Percentiles rank a stretch among this genome's conserved stretches.
These are phyloP conservation scores for Varecia variegata DNA, from an alignment of 2,797 vertebrate genomes.

Conservation along the genomic window DNA sequence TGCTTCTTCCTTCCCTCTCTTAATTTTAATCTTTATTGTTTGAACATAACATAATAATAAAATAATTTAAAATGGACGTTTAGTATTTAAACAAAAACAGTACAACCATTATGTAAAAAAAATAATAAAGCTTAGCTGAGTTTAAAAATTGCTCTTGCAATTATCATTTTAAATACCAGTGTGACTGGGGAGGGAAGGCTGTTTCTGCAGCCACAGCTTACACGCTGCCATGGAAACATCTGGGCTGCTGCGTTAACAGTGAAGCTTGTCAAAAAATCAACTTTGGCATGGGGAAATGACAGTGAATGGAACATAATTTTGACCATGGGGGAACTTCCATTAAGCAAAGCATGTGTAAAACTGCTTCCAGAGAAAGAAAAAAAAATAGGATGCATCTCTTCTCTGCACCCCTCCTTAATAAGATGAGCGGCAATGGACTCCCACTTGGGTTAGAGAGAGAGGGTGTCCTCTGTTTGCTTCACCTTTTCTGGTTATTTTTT, in stretches of 20 bases:
- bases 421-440: neutral
- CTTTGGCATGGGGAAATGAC: constrained; percentile 48
- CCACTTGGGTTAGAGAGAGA: neutral
- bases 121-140: neutral
- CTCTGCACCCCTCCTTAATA: neutral
- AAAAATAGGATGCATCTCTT: neutral
- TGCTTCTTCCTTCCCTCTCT: neutral
- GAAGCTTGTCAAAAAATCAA: constrained; percentile 68
- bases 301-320: constrained; percentile 46
- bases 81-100: constrained; percentile 3
- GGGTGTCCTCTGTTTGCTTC: neutral
- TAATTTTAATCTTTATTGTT: neutral
- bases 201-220: constrained; percentile 28
- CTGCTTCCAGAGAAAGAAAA: constrained; percentile 31
- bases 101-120: neutral
- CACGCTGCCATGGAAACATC: constrained; percentile 67
- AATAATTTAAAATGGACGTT: neutral
- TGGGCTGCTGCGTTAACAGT: constrained; percentile 42
- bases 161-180: neutral
- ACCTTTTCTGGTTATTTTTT: neutral
- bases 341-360: constrained; percentile 44
- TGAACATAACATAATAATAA: neutral
- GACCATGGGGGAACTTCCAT: constrained; percentile 9
- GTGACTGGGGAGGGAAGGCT: neutral
- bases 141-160: constrained; percentile 35